These are phyloP conservation scores for Thaumetopoea pityocampa DNA, from an alignment of 1,140 invertebrate genomes.

Conservation along the genomic window DNA sequence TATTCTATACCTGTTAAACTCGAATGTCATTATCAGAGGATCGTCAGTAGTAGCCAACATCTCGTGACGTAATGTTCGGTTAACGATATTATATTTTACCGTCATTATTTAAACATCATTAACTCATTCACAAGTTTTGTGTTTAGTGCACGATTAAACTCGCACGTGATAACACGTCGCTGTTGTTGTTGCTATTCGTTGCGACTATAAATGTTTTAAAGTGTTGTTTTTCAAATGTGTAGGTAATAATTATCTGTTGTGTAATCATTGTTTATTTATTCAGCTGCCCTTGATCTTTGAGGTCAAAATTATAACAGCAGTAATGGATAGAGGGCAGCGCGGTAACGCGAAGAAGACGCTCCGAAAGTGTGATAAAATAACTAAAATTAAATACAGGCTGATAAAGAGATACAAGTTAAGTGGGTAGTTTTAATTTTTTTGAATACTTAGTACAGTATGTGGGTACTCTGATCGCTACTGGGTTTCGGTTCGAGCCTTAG, in stretches of 20 bases:
- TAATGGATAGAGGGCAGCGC: conserved; percentile 28
- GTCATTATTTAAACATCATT: no score
- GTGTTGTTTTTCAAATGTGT: no score
- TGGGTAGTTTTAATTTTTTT: conserved; percentile 34
- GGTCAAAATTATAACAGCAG: conserved; percentile 21
- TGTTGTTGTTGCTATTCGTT: conserved; percentile 15
- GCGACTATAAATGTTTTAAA: no score
- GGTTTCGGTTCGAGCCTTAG: no score
- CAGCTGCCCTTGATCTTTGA: conserved; percentile 21
- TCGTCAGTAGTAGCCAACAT: no score
- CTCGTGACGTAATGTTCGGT: no score
- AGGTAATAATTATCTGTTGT: conserved; percentile 5
- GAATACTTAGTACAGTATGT: neutral
- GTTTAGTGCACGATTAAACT: no score
- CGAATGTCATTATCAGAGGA: no score
- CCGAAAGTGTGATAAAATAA: conserved; percentile 54
- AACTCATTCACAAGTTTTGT: no score
- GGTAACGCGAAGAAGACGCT: conserved; percentile 47
- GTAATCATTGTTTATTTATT: conserved; percentile 4
- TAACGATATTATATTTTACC: no score
- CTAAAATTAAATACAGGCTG: conserved; percentile 59
- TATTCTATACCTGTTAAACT: no score
- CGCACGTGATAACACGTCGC: conserved; percentile 32
- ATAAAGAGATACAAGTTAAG: conserved; percentile 57
- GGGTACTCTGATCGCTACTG: no score